Conservation (phyloP, 1,140 invertebrate genomes). For the Drosophila ercepeae region DNA sequence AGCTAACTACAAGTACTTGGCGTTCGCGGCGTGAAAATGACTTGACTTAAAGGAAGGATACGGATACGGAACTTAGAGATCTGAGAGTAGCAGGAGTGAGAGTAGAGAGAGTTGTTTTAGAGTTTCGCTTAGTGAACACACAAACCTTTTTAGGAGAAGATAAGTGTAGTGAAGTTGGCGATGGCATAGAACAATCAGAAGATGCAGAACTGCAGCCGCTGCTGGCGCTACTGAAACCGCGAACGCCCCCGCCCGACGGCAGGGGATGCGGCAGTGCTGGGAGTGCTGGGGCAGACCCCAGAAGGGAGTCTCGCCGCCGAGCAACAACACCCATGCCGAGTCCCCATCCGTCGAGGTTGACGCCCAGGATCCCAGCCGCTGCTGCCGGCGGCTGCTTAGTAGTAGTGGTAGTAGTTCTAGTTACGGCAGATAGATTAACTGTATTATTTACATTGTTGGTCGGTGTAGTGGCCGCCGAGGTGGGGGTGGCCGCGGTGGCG, state of each 20-base stretch:
- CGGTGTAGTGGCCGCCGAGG: conserved; percentile 76
- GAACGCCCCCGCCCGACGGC: conserved; percentile 23
- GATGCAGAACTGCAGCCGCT: conserved; percentile 83
- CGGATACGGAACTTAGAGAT: conserved; percentile 42
- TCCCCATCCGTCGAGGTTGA: conserved; percentile 19
- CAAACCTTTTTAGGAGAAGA: conserved; percentile 84
- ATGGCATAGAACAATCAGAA: conserved; percentile 84
- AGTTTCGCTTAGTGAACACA: conserved; percentile 75
- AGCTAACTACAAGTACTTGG: conserved; percentile 32
- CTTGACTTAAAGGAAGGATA: too few relatives aligned
- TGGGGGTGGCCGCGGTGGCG: conserved; percentile 70
- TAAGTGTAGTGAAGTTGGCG: conserved; percentile 84
- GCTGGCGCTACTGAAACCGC: conserved; percentile 70
- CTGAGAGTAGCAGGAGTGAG: conserved; percentile 20
- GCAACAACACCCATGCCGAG: conserved; percentile 6
- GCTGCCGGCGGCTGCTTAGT: conserved; percentile 70
- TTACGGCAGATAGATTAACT: conserved; percentile 83
- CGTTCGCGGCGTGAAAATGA: conserved; percentile 41
- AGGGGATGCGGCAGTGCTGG: conserved; percentile 14
- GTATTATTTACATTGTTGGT: conserved; percentile 82
- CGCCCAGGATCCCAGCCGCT: conserved; percentile 41
- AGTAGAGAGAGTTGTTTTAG: conserved; percentile 49
- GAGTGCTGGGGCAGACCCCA: conserved; percentile 35
- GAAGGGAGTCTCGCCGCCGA: conserved; percentile 23
- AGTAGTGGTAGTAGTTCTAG: conserved; percentile 80